These are phyloP conservation scores for Acanthopleura granulata DNA, from an alignment of 2,888 invertebrate genomes.

Conservation along the genomic window DNA sequence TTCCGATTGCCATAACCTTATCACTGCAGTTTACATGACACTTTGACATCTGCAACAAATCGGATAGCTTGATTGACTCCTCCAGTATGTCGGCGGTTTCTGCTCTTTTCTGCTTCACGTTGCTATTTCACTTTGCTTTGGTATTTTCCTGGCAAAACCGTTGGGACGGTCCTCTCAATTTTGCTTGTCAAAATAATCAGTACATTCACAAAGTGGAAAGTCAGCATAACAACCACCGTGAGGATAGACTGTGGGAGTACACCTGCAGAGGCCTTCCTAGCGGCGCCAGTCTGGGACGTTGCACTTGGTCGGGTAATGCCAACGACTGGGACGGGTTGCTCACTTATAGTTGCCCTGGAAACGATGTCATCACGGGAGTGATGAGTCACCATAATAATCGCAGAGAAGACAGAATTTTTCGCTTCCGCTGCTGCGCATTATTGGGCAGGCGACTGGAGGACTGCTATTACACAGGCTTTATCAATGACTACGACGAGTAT, in stretches of 20 bases:
- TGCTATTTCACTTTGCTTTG: too few species aligned
- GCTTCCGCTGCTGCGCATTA: not conserved
- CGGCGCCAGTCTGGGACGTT: not conserved
- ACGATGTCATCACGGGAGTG: not conserved
- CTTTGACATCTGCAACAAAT: too few species aligned
- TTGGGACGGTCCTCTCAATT: not conserved
- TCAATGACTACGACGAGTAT: not conserved
- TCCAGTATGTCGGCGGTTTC: too few species aligned
- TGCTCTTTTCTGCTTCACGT: too few species aligned
- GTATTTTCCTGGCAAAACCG: not conserved
- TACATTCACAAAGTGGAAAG: not conserved
- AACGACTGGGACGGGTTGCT: not conserved
- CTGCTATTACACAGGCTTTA: not conserved
- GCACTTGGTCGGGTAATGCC: not conserved
- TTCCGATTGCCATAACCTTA: too few species aligned
- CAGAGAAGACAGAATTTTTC: not conserved
- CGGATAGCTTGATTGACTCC: too few species aligned
- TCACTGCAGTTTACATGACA: too few species aligned
- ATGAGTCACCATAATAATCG: not conserved
- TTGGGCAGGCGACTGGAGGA: not conserved
- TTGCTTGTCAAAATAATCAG: not conserved
- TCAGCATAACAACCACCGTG: not conserved
- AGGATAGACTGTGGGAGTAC: not conserved
- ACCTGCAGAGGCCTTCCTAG: not conserved
- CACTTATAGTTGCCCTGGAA: not conserved